Conservation (phyloP, 2,113 vertebrate genomes). For the Sciurus niger region DNA sequence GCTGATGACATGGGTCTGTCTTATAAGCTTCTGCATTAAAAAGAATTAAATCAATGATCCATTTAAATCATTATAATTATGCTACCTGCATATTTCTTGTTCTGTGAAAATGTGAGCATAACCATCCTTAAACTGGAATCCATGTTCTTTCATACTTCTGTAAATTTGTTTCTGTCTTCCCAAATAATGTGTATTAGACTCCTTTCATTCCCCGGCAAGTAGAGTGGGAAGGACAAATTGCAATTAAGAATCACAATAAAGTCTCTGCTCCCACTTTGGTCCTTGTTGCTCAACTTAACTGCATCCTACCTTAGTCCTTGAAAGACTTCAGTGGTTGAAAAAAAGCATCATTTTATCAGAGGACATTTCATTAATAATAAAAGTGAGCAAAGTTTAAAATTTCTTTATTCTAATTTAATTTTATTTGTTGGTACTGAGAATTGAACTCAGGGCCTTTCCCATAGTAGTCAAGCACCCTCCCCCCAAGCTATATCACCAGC, state of each 20-base stretch:
- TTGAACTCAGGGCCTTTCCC: too few species aligned
- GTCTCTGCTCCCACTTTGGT: neutral
- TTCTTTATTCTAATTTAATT: neutral
- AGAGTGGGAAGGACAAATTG: neutral
- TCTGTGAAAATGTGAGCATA: neutral
- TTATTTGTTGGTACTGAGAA: too few species aligned
- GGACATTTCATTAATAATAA: neutral
- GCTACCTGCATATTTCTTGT: neutral
- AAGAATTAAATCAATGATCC: neutral
- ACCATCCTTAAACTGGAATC: neutral
- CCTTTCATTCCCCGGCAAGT: neutral
- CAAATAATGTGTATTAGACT: neutral
- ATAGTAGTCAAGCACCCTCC: too few species aligned
- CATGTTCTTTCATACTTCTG: neutral
- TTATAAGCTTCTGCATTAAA: neutral
- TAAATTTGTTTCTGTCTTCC: neutral
- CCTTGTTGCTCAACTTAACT: neutral
- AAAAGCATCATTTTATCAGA: neutral
- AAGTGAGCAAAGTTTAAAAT: conserved; percentile 12
- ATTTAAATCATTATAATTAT: neutral
- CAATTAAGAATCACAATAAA: neutral
- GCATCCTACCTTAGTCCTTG: neutral
- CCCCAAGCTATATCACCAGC: neutral
- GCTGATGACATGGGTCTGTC: neutral
- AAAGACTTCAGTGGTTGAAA: neutral